Evolutionary conservation across 2,888 invertebrate genomes (phyloP).

Genomic region (Luperina nickerlii): DNA sequence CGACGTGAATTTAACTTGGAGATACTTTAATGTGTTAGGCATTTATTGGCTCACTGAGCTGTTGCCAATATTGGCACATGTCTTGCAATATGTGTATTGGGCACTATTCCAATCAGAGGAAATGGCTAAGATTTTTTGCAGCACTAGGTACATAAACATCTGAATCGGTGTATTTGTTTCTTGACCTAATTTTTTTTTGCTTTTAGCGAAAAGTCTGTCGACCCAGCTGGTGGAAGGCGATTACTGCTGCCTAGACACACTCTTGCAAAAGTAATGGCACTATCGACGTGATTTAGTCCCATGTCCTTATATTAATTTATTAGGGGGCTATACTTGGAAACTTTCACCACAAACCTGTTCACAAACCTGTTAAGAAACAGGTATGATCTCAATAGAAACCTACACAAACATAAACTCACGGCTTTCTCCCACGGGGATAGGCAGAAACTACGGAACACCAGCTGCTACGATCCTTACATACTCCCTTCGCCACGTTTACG

Average conservation of each 20-base stretch:
- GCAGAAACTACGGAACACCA: too few species aligned
- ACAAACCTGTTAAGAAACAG: too few species aligned
- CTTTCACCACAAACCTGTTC: too few species aligned
- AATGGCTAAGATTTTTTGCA: conserved; percentile 39
- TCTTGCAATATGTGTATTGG: conserved; percentile 53
- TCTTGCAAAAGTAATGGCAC: background rate
- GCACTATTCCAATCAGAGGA: conserved; percentile 48
- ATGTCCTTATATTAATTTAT: background rate
- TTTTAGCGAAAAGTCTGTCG: background rate
- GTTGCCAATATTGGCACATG: conserved; percentile 44
- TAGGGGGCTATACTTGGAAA: background rate
- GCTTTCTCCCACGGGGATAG: too few species aligned
- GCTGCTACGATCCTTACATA: background rate
- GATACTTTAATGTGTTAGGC: conserved; percentile 12
- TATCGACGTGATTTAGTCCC: background rate
- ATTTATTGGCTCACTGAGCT: conserved; percentile 47
- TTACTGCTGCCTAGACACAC: background rate
- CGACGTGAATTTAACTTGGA: conserved; percentile 38
- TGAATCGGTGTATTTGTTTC: conserved; percentile 24
- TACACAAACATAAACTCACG: too few species aligned
- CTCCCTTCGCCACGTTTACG: background rate
- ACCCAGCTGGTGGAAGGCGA: background rate
- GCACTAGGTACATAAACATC: background rate
- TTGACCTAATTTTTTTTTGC: background rate
- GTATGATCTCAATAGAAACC: background rate